Conservation (phyloP, 2,797 vertebrate genomes). For the Xiphophorus birchmanni region DNA sequence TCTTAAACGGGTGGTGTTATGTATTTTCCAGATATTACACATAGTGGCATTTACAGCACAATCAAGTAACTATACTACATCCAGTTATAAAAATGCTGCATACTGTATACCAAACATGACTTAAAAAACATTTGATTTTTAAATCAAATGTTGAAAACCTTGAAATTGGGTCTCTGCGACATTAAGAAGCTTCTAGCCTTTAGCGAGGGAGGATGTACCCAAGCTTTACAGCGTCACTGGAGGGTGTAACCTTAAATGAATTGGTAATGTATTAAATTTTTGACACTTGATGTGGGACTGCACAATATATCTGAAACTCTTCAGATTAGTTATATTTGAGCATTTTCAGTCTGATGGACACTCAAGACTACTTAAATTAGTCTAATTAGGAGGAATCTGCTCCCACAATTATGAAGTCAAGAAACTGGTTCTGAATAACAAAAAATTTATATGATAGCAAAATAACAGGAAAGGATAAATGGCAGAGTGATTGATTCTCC, state of each 20-base stretch:
- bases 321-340: not conserved
- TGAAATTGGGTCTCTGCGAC: no score
- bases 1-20: not conserved
- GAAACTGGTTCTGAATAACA: conserved; percentile 50
- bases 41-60: no score
- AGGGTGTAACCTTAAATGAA: not conserved
- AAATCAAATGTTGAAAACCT: no score
- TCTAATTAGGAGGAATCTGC: not conserved
- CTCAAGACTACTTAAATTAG: not conserved
- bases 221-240: not conserved
- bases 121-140: no score
- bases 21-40: no score
- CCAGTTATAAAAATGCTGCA: no score
- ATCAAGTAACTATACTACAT: no score
- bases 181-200: no score
- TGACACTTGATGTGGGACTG: not conserved
- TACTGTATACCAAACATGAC: no score
- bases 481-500: conserved; percentile 42
- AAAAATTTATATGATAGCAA: conserved; percentile 58
- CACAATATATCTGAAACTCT: not conserved
- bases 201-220: not conserved
- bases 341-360: not conserved
- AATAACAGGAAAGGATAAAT: conserved; percentile 65
- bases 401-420: not conserved
- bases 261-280: not conserved